These are phyloP conservation scores for Calameuta filiformis DNA, from an alignment of 2,888 invertebrate genomes.

Conservation along the genomic window DNA sequence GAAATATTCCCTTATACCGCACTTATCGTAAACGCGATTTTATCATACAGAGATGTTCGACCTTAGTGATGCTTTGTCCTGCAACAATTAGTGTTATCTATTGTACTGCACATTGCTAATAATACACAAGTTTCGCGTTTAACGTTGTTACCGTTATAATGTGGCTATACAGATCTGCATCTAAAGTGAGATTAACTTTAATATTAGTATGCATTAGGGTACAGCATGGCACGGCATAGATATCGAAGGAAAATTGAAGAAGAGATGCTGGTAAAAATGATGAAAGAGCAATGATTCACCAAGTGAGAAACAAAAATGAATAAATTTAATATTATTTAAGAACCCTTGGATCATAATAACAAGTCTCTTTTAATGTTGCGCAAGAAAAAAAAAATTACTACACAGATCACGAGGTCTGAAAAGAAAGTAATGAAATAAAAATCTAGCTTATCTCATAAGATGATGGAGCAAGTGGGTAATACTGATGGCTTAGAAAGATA, in stretches of 20 bases:
- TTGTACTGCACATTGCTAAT: slow-evolving; percentile 9
- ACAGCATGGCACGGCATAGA: not conserved
- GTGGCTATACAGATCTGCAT: not conserved
- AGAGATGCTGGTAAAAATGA: not conserved
- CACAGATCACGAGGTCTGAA: not conserved
- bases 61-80: slow-evolving; percentile 19
- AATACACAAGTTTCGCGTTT: not conserved
- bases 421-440: not conserved
- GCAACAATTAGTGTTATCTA: slow-evolving; percentile 21
- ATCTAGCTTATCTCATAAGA: not conserved
- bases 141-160: not conserved
- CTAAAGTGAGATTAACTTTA: not conserved
- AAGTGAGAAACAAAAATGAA: not conserved
- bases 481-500: not conserved
- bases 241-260: not conserved
- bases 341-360: not conserved
- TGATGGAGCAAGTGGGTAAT: not conserved
- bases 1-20: not conserved
- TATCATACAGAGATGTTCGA: not conserved
- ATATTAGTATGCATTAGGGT: not conserved
- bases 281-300: not conserved
- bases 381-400: not conserved
- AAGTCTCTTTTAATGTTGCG: not conserved
- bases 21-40: not conserved
- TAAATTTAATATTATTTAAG: not conserved